Evolutionary conservation across 2,888 invertebrate genomes (phyloP).

Genomic region (Plebejus anna): DNA sequence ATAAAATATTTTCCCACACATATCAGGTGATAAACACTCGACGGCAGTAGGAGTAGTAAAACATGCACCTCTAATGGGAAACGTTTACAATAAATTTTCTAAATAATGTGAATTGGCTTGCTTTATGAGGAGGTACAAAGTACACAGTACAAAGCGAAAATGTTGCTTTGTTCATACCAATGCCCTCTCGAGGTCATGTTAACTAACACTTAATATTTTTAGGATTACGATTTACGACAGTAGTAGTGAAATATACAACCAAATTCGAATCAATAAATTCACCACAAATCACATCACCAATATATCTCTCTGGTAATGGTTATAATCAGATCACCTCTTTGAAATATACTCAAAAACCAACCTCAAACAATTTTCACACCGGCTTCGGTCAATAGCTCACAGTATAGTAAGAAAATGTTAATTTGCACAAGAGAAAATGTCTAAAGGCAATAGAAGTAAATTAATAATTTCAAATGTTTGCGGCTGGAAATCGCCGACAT

Average conservation of each 20-base stretch:
- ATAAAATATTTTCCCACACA: constrained; percentile 25
- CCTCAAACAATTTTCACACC: not conserved
- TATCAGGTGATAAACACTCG: not conserved
- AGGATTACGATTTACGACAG: not conserved
- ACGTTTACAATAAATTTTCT: not conserved
- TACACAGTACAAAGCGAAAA: constrained; percentile 35
- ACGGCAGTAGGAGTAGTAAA: not conserved
- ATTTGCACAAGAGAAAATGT: not conserved
- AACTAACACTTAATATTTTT: constrained; percentile 6
- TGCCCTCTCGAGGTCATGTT: constrained; percentile 22
- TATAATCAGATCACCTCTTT: not conserved
- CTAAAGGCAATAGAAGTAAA: not conserved
- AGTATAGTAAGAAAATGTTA: not conserved
- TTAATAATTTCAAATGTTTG: not conserved
- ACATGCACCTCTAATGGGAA: not conserved
- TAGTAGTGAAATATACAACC: not conserved
- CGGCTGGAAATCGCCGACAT: not conserved
- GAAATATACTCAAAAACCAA: not conserved
- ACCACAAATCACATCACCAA: not conserved
- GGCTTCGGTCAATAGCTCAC: not conserved
- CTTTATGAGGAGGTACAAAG: constrained; percentile 31
- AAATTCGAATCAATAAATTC: not conserved
- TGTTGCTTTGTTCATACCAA: constrained; percentile 38
- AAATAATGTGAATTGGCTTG: constrained; percentile 35
- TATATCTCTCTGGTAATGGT: not conserved